Evolutionary conservation across 2,113 vertebrate species (phyloP).

Genomic region (Brienomyrus longianalis): DNA sequence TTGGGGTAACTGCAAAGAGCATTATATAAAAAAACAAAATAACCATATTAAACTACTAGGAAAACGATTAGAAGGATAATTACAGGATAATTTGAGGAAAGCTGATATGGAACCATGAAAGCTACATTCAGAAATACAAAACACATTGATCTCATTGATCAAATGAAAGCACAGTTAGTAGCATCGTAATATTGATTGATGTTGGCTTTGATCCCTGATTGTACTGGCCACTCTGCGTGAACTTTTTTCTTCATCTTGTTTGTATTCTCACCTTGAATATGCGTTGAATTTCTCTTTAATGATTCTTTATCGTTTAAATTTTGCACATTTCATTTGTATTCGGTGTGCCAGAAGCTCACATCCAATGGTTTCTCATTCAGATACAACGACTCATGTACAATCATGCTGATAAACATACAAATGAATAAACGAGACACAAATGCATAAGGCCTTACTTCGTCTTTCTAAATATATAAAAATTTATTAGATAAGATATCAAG

Average conservation of each 20-base stretch:
- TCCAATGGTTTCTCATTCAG: neutral
- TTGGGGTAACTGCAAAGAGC: neutral
- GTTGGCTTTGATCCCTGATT: neutral
- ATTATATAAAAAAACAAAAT: neutral
- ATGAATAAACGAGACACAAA: neutral
- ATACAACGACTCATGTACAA: neutral
- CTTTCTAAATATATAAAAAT: neutral
- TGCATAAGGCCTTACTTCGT: neutral
- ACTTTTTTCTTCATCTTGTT: neutral
- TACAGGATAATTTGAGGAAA: neutral
- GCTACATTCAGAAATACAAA: neutral
- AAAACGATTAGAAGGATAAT: neutral
- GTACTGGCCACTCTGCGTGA: neutral
- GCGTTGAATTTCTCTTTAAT: neutral
- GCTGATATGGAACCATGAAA: neutral
- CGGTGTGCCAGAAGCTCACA: neutral
- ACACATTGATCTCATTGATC: too few species aligned
- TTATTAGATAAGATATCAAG: constrained; percentile 1
- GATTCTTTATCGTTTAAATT: neutral
- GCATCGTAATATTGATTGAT: neutral
- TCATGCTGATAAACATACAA: neutral
- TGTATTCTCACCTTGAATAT: neutral
- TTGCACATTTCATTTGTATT: constrained; percentile 5
- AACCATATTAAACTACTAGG: neutral
- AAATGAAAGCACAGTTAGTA: neutral